Percentiles rank a stretch among this genome's conserved stretches.
Evolutionary conservation across 2,113 vertebrate species (phyloP).

Genomic region (Tympanuchus pallidicinctus): DNA sequence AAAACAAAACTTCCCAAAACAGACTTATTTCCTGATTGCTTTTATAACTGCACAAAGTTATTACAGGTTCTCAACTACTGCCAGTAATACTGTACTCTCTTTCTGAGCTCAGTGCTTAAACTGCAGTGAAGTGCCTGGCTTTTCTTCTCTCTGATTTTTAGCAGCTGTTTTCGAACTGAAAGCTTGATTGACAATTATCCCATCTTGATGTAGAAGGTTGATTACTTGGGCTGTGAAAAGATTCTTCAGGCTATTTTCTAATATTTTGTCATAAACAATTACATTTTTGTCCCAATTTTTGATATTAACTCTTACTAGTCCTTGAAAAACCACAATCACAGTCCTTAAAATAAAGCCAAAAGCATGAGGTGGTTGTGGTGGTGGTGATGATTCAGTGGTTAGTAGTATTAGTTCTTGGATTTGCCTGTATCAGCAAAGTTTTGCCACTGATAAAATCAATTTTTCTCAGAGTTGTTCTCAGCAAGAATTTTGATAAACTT

Average conservation of each 20-base stretch:
- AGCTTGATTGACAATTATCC: constrained; percentile 35
- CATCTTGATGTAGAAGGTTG: constrained; percentile 7
- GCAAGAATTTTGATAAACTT: background rate
- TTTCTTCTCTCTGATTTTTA: constrained; percentile 4
- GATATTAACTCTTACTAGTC: background rate
- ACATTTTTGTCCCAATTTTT: background rate
- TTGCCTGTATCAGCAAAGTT: background rate
- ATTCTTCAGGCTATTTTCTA: background rate
- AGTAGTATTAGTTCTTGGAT: background rate
- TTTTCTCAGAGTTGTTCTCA: background rate
- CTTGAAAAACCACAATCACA: background rate
- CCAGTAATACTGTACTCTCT: background rate
- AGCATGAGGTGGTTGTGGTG: background rate
- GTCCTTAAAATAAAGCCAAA: background rate
- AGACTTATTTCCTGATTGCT: background rate
- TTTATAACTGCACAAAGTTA: background rate
- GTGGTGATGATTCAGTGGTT: background rate
- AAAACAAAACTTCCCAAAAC: background rate
- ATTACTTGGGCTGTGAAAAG: constrained; percentile 25
- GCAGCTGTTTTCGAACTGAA: constrained; percentile 20
- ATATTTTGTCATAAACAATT: background rate
- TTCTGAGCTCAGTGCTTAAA: background rate
- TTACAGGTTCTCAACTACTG: background rate
- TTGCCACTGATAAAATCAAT: background rate
- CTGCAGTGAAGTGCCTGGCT: background rate